Evolutionary conservation across 2,888 invertebrate genomes (phyloP).

Genomic region (Troides helena): DNA sequence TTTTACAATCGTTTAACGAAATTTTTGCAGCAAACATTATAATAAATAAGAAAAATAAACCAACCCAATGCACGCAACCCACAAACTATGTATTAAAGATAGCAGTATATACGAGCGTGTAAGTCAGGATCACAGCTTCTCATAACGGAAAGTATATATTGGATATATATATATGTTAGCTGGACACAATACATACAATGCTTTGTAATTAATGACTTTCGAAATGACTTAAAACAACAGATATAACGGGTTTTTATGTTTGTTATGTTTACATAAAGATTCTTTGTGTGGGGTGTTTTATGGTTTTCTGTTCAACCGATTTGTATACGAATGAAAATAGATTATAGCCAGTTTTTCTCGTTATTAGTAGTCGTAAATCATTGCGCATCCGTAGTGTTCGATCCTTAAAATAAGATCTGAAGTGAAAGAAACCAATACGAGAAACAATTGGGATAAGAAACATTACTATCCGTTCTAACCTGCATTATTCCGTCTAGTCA

Average conservation of each 20-base stretch:
- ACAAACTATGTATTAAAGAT: not conserved
- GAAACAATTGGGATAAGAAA: not conserved
- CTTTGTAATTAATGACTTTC: slow-evolving; percentile 69
- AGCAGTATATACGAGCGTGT: not conserved
- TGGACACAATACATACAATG: slow-evolving; percentile 53
- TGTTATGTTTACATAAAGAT: slow-evolving; percentile 79
- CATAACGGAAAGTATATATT: slow-evolving; percentile 51
- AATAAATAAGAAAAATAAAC: slow-evolving; percentile 1
- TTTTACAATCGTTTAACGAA: slow-evolving; percentile 14
- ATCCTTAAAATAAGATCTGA: slow-evolving; percentile 71
- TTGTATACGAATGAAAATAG: slow-evolving; percentile 79
- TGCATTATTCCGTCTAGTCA: slow-evolving; percentile 2
- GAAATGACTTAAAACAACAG: slow-evolving; percentile 79
- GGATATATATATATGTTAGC: slow-evolving; percentile 32
- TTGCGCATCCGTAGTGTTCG: slow-evolving; percentile 67
- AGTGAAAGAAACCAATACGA: slow-evolving; percentile 47
- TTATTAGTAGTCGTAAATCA: slow-evolving; percentile 78
- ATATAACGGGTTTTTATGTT: slow-evolving; percentile 73
- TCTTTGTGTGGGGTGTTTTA: slow-evolving; percentile 79
- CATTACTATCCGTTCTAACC: not conserved
- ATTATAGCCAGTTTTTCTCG: slow-evolving; percentile 79
- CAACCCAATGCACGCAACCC: not conserved
- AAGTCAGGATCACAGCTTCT: slow-evolving; percentile 23
- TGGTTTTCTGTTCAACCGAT: slow-evolving; percentile 79
- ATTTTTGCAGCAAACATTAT: slow-evolving; percentile 3